Conservation (phyloP, 2,797 vertebrate species). For the Enteromius argenteus region DNA sequence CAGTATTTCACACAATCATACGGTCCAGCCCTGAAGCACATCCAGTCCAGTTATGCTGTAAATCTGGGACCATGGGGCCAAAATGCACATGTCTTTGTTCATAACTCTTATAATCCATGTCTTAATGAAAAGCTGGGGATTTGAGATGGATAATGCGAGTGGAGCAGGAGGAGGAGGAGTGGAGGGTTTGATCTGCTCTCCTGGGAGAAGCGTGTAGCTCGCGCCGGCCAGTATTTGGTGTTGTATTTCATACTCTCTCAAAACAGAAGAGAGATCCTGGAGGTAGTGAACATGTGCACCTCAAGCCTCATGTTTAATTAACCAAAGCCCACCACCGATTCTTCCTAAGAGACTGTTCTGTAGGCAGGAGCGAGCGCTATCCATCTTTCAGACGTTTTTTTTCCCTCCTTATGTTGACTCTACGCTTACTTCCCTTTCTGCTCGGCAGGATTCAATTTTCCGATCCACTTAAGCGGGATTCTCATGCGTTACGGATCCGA, state of each 20-base stretch:
- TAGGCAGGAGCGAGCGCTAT: constrained; percentile 16
- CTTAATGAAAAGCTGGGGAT: constrained; percentile 46
- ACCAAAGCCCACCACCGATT: constrained; percentile 71
- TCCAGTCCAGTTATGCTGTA: neutral
- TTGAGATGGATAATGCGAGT: neutral
- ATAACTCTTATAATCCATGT: constrained; percentile 26
- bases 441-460: constrained; percentile 59
- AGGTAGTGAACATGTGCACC: constrained; percentile 70
- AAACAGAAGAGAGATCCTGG: constrained; percentile 67
- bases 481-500: constrained; percentile 55
- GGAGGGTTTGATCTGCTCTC: constrained; percentile 31
- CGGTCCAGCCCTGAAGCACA: neutral
- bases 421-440: constrained; percentile 40
- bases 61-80: neutral
- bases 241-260: constrained; percentile 30
- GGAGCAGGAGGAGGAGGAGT: neutral
- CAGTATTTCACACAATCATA: neutral
- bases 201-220: neutral
- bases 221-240: constrained; percentile 15
- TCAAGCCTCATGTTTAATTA: constrained; percentile 80
- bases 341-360: constrained; percentile 20
- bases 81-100: constrained; percentile 41
- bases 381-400: constrained; percentile 22
- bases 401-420: constrained; percentile 36
- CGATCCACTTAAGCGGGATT: constrained; percentile 54